Percentiles rank a stretch among this genome's conserved stretches.
phyloP scores from a whole-genome alignment of 2,797 vertebrate species.

The Picus viridis region DNA sequence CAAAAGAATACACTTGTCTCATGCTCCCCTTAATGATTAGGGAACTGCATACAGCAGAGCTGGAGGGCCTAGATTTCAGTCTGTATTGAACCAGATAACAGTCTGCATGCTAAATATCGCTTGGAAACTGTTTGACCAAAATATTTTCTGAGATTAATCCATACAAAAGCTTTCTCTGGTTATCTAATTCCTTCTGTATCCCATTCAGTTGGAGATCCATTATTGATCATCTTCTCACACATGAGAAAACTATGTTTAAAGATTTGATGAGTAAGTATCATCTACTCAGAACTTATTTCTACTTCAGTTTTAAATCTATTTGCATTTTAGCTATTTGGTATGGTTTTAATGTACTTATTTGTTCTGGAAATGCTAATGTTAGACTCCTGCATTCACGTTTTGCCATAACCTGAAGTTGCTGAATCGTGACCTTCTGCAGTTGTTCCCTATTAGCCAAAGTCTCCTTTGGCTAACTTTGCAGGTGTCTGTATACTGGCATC shows the following conservation, averaged over 20 bases:
- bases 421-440: background rate
- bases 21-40: background rate
- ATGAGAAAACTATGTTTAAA: constrained; percentile 99
- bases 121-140: background rate
- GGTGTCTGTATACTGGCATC: background rate
- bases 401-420: background rate
- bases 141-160: background rate
- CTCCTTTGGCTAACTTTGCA: background rate
- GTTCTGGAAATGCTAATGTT: background rate
- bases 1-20: background rate
- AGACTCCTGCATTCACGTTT: background rate
- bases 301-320: background rate
- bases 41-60: background rate
- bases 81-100: background rate
- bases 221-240: constrained; percentile 95
- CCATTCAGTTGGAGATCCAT: constrained; percentile 92
- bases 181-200: background rate
- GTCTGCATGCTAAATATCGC: background rate
- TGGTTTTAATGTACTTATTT: background rate
- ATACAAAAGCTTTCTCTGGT: background rate
- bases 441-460: background rate
- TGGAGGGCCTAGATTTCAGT: background rate
- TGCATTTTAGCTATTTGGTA: background rate
- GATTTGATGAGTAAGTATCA: constrained; percentile 95
- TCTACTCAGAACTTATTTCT: constrained; percentile 39